These are phyloP conservation scores for Prionailurus viverrinus DNA, from an alignment of 2,113 vertebrate genomes.

Conservation along the genomic window DNA sequence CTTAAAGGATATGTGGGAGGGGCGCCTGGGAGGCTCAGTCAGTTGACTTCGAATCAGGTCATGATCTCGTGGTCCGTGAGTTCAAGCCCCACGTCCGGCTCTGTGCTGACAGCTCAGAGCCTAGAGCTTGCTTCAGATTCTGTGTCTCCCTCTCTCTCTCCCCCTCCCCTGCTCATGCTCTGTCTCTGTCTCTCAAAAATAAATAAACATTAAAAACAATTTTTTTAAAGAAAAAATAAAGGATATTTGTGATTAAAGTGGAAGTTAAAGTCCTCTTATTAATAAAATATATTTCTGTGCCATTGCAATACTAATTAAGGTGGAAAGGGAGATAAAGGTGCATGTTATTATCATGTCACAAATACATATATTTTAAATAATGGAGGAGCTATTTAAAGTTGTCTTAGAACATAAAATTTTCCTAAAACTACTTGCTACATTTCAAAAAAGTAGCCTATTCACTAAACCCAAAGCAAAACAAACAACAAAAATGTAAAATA, in stretches of 20 bases:
- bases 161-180: no score
- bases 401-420: conserved; percentile 13
- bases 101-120: no score
- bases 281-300: not conserved
- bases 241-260: not conserved
- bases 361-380: conserved; percentile 28
- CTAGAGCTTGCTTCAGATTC: no score
- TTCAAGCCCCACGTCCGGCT: no score
- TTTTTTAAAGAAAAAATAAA: not conserved
- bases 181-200: no score
- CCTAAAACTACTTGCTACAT: not conserved
- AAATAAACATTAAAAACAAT: no score
- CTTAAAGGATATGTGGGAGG: not conserved
- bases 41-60: no score
- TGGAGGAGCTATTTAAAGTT: not conserved
- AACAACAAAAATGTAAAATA: not conserved
- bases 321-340: conserved; percentile 14
- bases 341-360: conserved; percentile 10
- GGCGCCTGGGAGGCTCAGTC: no score
- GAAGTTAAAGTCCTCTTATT: conserved; percentile 22
- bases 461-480: conserved; percentile 51
- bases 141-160: no score
- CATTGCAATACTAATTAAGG: conserved; percentile 9
- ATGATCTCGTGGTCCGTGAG: no score
- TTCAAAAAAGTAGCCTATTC: conserved; percentile 26